Conservation (phyloP, 2,888 invertebrate genomes). For the Synergus umbraculus region DNA sequence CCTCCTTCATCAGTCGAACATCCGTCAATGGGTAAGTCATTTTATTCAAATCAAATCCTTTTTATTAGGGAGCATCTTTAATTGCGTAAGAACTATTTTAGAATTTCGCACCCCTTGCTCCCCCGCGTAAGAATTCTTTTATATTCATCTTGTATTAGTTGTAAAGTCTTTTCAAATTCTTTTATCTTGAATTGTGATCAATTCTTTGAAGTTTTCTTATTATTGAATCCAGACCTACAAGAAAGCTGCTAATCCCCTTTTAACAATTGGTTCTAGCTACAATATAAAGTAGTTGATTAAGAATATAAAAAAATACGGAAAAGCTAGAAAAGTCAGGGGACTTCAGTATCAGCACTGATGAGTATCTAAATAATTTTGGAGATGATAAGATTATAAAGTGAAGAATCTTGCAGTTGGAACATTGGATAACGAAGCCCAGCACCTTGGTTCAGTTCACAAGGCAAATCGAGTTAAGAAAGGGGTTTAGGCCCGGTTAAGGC, state of each 20-base stretch:
- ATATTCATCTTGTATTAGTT: too few species aligned
- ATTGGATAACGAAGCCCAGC: slow-evolving; percentile 44
- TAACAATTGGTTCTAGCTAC: too few species aligned
- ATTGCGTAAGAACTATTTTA: too few species aligned
- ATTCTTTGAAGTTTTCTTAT: too few species aligned
- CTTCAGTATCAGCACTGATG: not conserved
- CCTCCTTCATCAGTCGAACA: slow-evolving; percentile 95
- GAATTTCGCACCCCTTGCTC: too few species aligned
- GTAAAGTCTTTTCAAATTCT: too few species aligned
- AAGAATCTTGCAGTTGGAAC: slow-evolving; percentile 18
- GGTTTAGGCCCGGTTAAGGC: slow-evolving; percentile 51
- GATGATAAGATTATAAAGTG: not conserved
- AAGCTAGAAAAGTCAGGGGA: not conserved
- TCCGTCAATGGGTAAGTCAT: slow-evolving; percentile 88
- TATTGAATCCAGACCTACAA: too few species aligned
- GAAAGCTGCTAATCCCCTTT: too few species aligned
- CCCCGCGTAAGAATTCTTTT: too few species aligned
- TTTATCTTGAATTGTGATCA: too few species aligned
- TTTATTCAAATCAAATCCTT: slow-evolving; percentile 23
- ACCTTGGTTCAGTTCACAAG: slow-evolving; percentile 33
- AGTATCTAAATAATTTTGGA: not conserved
- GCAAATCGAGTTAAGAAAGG: slow-evolving; percentile 46
- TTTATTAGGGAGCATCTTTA: too few species aligned
- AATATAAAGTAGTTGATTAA: too few species aligned
- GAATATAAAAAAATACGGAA: not conserved